Percentiles rank a stretch among this genome's conserved stretches.
phyloP scores from a whole-genome alignment of 23 tunicate genomes.

The Ciona savignyi region DNA sequence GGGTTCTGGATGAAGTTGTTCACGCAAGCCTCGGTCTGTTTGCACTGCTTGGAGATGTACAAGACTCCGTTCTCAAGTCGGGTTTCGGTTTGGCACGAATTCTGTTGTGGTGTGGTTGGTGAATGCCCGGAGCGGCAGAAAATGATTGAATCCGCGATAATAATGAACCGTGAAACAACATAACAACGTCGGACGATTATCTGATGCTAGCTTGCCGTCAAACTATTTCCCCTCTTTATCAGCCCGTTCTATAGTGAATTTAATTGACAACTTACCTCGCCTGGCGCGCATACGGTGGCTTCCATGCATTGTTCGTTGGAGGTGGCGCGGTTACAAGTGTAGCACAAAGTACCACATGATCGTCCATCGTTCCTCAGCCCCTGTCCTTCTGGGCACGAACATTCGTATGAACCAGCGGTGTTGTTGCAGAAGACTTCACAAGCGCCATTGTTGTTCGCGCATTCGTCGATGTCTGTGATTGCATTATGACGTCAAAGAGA shows the following conservation, averaged over 20 bases:
- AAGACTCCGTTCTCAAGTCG: constrained; percentile 54
- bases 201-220: too few relatives aligned
- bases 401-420: constrained; percentile 56
- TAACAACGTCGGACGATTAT: too few relatives aligned
- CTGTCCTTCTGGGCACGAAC: constrained; percentile 67
- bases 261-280: constrained; percentile 20
- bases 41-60: constrained; percentile 79
- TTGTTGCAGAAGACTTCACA: constrained; percentile 82
- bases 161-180: too few relatives aligned
- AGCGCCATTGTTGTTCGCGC: constrained; percentile 45
- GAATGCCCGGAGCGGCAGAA: too few relatives aligned
- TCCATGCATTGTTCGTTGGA: constrained; percentile 56
- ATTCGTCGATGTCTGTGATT: constrained; percentile 71
- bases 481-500: neutral
- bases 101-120: too few relatives aligned
- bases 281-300: constrained; percentile 43
- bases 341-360: constrained; percentile 73
- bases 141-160: too few relatives aligned
- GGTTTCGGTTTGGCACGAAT: constrained; percentile 76
- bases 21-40: constrained; percentile 89
- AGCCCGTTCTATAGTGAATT: too few relatives aligned
- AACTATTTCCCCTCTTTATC: too few relatives aligned
- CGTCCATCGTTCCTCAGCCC: constrained; percentile 47
- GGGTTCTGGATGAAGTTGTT: constrained; percentile 92
- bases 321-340: constrained; percentile 51